Base-by-base conservation (phyloP, 2,888 invertebrate genomes). In the Tryphoninae sp. region DNA sequence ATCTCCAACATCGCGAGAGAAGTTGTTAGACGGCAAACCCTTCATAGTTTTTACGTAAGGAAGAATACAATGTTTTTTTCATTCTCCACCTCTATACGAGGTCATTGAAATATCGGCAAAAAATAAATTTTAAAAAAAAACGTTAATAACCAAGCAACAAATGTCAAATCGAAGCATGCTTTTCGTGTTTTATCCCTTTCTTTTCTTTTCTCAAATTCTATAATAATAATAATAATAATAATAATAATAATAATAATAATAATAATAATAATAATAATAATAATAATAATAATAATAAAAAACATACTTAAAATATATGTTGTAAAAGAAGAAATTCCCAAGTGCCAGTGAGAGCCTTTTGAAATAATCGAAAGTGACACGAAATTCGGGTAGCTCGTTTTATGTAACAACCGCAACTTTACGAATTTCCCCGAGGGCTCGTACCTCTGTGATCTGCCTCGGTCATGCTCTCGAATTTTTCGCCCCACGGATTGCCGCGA, bases 371-470 rank as follows among this genome's bases (percentile, higher is more conserved):
- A 59, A 59, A 51, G 67, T 59, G 72, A 53, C 33, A 53, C 33
- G 8, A 72, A 78, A 64, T 73, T 81, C 62, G 19, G 69, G 73
- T 69, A 19, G 49, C 51, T 49, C 68, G 59, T 55, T 55, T n/a
- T 61, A 40, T 49, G 40, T 26, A 55, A 55, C 19, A 71, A 45
- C 64, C 75, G 26, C 42, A 80, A 83, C 73, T 76, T 78, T 81
- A 78, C 68, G 62, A 84, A 84, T 84, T 84, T 84, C 84, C 83
- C 84, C 73, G 78, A 83, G 84, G 84, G 72, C 80, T 78, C 81
- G 72, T 84, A 80, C 72, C 62, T 68, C 67, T 73, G 40, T 49
- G 59, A 78, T 69, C 67, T 67, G 33, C 22, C 76, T 45, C 71
- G 53, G 45, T 53, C 62, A 40, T 16, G 42, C 67, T 71, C 55